Evolutionary conservation across 2,888 invertebrate genomes (phyloP).

Genomic region (Artemia sp.): DNA sequence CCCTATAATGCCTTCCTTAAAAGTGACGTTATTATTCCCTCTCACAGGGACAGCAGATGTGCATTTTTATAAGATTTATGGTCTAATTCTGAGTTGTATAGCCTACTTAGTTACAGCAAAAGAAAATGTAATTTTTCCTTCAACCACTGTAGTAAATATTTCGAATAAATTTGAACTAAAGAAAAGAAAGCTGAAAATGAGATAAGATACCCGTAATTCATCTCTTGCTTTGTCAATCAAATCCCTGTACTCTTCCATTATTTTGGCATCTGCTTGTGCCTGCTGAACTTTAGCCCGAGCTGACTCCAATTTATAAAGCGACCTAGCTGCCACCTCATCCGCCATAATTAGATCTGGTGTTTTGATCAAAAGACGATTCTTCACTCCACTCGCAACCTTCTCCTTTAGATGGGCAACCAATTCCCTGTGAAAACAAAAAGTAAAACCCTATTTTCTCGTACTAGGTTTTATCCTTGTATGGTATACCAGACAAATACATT

Average conservation of each 20-base stretch:
- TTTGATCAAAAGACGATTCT: conserved; percentile 17
- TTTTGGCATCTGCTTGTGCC: conserved; percentile 33
- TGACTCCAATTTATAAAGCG: conserved; percentile 21
- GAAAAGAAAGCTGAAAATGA: conserved; percentile 30
- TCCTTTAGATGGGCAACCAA: conserved; percentile 21
- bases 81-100: no score
- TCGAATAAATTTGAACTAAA: no score
- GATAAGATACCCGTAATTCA: conserved; percentile 31
- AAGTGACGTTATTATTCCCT: no score
- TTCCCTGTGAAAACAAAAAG: neutral
- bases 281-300: conserved; percentile 19
- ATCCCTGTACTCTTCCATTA: conserved; percentile 64
- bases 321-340: conserved; percentile 20
- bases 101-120: no score
- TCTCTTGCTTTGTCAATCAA: conserved; percentile 44
- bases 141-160: no score
- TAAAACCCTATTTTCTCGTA: no score
- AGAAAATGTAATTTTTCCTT: no score
- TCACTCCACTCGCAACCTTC: conserved; percentile 19
- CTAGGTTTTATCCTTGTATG: no score
- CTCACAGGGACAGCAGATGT: no score
- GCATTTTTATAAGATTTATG: no score
- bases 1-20: no score
- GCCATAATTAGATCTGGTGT: conserved; percentile 20
- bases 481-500: no score